Conservation (phyloP, 2,113 vertebrate genomes). For the Oenanthe melanoleuca region DNA sequence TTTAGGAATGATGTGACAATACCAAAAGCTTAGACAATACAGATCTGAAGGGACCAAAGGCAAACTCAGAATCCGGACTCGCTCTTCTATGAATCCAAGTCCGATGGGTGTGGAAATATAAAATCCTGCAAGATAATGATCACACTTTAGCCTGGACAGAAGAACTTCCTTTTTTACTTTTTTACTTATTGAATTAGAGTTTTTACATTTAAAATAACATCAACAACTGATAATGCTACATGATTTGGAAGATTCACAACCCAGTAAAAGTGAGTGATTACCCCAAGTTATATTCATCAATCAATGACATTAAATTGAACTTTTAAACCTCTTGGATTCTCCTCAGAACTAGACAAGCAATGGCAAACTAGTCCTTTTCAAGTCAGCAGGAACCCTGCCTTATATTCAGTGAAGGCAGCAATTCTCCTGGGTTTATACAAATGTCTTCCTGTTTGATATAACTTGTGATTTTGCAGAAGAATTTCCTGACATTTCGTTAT, state of each 20-base stretch:
- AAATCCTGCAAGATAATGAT: constrained; percentile 78
- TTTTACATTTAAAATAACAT: neutral
- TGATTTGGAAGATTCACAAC: neutral
- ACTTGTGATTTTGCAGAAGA: neutral
- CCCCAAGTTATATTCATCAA: neutral
- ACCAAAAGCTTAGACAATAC: constrained; percentile 91
- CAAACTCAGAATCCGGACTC: constrained; percentile 82
- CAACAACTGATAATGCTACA: neutral
- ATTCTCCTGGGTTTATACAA: neutral
- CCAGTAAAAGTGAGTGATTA: neutral
- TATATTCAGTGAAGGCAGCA: neutral
- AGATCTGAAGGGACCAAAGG: constrained; percentile 66
- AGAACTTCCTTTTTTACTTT: neutral
- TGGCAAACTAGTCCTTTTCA: neutral
- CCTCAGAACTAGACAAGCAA: neutral
- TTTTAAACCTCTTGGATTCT: neutral
- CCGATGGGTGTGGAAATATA: constrained; percentile 84
- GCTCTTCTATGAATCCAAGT: constrained; percentile 52
- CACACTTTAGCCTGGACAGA: neutral
- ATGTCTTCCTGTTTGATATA: neutral
- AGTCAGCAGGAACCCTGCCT: neutral
- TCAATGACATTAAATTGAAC: neutral
- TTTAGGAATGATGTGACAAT: constrained; percentile 21
- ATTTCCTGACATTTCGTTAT: neutral
- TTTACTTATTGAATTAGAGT: neutral